These are phyloP conservation scores for Caenorhabditis virilis DNA, from an alignment of 2,888 invertebrate species.

Conservation along the genomic window DNA sequence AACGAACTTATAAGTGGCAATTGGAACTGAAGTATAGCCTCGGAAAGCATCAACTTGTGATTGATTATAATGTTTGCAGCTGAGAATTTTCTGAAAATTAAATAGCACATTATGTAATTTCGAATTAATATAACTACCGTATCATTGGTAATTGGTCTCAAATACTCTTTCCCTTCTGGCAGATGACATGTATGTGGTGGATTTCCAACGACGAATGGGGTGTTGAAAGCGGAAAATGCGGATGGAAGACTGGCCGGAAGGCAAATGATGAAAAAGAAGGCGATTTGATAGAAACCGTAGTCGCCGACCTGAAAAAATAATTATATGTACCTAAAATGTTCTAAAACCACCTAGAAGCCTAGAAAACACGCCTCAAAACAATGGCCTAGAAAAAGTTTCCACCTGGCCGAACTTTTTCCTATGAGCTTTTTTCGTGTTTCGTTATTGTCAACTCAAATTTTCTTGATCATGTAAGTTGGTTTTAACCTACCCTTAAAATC, in stretches of 20 bases:
- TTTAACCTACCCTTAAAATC: no score
- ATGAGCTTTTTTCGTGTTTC: no score
- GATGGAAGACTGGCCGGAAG: slow-evolving; percentile 61
- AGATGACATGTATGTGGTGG: slow-evolving; percentile 44
- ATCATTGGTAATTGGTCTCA: slow-evolving; percentile 37
- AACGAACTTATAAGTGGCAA: slow-evolving; percentile 38
- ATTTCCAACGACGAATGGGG: slow-evolving; percentile 54
- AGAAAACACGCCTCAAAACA: no score
- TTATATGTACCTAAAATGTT: neutral
- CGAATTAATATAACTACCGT: no score
- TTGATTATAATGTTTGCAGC: slow-evolving; percentile 49
- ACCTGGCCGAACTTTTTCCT: no score
- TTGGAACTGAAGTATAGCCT: slow-evolving; percentile 34
- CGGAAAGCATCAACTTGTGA: slow-evolving; percentile 36
- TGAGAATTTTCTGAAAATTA: slow-evolving; percentile 30
- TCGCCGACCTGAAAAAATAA: slow-evolving; percentile 50
- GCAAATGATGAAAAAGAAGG: slow-evolving; percentile 61
- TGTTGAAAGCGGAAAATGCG: slow-evolving; percentile 52
- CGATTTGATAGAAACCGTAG: slow-evolving; percentile 56
- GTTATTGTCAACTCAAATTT: no score
- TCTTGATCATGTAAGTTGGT: no score
- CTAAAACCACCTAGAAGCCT: no score
- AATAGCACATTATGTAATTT: no score
- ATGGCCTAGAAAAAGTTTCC: no score
- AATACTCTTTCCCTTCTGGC: slow-evolving; percentile 28